Percentiles rank a stretch among this genome's conserved stretches.
These are phyloP conservation scores for human DNA, from an alignment of 2,113 vertebrate genomes.

Conservation along the genomic window DNA sequence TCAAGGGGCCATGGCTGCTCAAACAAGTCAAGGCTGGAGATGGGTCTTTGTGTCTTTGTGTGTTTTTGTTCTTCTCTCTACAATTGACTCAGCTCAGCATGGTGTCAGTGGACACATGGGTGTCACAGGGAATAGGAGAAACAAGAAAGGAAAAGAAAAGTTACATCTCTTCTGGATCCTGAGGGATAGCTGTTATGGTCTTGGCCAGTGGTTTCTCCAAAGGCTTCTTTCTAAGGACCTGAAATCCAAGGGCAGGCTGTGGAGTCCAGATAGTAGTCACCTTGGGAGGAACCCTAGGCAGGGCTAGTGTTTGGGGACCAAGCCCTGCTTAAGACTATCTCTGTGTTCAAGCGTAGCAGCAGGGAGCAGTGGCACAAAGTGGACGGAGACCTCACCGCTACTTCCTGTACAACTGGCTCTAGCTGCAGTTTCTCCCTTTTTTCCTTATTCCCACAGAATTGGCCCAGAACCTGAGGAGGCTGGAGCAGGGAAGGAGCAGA, in stretches of 20 bases:
- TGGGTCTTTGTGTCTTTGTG: neutral
- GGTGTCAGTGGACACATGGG: neutral
- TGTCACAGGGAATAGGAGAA: neutral
- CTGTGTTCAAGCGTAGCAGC: neutral
- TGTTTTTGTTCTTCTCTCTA: neutral
- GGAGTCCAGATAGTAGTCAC: neutral
- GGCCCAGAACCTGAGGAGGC: neutral
- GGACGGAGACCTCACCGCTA: neutral
- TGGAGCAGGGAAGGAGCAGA: neutral
- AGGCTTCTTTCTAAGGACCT: neutral
- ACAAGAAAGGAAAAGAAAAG: neutral
- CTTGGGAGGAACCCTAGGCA: neutral
- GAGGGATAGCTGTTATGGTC: neutral
- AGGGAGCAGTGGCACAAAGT: neutral
- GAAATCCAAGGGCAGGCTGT: neutral
- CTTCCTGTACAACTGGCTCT: neutral
- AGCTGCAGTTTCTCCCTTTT: neutral
- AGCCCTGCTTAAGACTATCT: neutral
- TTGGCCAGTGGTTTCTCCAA: neutral
- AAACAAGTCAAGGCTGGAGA: neutral
- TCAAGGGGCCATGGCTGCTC: neutral
- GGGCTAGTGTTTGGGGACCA: neutral
- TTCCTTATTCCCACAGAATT: neutral
- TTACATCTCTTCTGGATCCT: neutral
- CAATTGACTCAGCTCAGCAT: neutral